These are phyloP conservation scores for Phyto melanocephala DNA, from an alignment of 2,888 invertebrate species.

Conservation along the genomic window DNA sequence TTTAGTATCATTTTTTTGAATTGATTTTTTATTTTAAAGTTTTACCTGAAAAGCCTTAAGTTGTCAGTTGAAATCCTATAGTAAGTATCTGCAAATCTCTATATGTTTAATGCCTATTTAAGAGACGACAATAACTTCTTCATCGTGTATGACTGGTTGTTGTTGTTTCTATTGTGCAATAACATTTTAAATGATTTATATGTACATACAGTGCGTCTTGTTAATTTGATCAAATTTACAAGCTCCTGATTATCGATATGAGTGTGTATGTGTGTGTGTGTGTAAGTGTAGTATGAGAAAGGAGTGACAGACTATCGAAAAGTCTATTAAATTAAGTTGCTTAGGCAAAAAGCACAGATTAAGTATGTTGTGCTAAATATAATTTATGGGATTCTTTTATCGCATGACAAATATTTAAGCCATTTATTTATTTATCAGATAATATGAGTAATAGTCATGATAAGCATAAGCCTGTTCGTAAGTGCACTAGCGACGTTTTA, in stretches of 20 bases:
- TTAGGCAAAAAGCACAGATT: constrained; percentile 8
- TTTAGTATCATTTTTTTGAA: not conserved
- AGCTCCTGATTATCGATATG: not conserved
- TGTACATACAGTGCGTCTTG: not conserved
- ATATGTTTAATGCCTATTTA: not conserved
- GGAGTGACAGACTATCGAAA: not conserved
- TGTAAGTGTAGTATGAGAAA: not conserved
- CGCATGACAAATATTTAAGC: not conserved
- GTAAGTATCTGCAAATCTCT: not conserved
- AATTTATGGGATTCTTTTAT: not conserved
- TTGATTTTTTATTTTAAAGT: not conserved
- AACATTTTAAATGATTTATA: constrained; percentile 41
- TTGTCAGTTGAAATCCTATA: too few species aligned
- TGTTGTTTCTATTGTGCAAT: not conserved
- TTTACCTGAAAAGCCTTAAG: not conserved
- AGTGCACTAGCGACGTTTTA: too few species aligned
- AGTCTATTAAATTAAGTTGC: constrained; percentile 6
- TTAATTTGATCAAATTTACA: constrained; percentile 41
- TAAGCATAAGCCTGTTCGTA: too few species aligned
- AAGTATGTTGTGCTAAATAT: not conserved
- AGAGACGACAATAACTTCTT: constrained; percentile 7
- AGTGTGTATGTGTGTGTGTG: too few species aligned
- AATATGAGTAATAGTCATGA: too few species aligned
- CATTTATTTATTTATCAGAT: too few species aligned
- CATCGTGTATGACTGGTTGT: too few species aligned